A percentile compares a stretch with the other conserved stretches of the same genome.
phyloP scores from a whole-genome alignment of 1,140 invertebrate species.

The Penaeus vannamei region DNA sequence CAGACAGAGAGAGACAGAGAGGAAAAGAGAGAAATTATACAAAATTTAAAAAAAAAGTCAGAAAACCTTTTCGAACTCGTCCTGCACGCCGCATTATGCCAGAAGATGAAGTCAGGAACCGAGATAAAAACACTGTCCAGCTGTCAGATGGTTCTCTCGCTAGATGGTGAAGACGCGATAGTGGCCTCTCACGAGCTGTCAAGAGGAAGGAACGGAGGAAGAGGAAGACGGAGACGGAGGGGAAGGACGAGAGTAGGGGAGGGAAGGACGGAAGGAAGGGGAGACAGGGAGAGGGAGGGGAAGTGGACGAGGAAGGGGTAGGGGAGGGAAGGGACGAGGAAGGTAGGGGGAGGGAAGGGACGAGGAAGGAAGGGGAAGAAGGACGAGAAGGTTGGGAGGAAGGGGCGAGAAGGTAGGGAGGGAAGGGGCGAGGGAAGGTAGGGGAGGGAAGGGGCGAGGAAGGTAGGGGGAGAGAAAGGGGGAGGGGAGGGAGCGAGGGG shows the following conservation, averaged over 20 bases:
- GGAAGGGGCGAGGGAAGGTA: not conserved
- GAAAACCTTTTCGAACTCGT: not conserved
- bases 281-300: not conserved
- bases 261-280: too few relatives aligned
- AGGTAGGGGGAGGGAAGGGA: not conserved
- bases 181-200: not conserved
- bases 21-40: not conserved
- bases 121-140: not conserved
- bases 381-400: not conserved
- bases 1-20: not conserved
- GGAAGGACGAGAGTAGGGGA: not conserved
- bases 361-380: not conserved
- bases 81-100: not conserved
- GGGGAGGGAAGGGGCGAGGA: not conserved
- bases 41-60: not conserved
- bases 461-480: not conserved
- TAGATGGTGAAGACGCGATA: not conserved
- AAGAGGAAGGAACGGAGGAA: not conserved
- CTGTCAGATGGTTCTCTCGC: not conserved
- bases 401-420: not conserved
- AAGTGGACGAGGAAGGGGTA: not conserved
- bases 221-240: not conserved
- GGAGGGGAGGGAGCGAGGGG: too few relatives aligned
- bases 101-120: too few relatives aligned
- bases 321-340: not conserved